A percentile compares a stretch with the other conserved stretches of the same genome.
These are phyloP conservation scores for Chloropsis cyanopogon DNA, from an alignment of 2,113 vertebrate species.

Conservation along the genomic window DNA sequence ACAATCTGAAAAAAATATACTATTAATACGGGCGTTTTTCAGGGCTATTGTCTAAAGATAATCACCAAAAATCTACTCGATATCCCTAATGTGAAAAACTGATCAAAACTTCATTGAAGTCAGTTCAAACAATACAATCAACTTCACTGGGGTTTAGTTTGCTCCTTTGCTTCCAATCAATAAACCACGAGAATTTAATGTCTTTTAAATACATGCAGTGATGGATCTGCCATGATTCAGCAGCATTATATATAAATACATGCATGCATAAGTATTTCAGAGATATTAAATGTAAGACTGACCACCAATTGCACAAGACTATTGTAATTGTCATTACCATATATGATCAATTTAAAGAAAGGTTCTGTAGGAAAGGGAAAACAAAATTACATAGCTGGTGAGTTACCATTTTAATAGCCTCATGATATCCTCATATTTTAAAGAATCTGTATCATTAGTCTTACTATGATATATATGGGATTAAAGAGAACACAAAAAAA, in stretches of 20 bases:
- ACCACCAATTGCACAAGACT: not conserved
- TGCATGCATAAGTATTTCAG: not conserved
- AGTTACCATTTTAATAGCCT: not conserved
- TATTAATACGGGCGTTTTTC: not conserved
- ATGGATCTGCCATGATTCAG: not conserved
- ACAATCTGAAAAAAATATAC: not conserved
- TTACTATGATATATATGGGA: not conserved
- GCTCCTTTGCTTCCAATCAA: not conserved
- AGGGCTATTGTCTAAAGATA: not conserved
- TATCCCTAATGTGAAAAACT: not conserved
- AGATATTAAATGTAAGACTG: not conserved
- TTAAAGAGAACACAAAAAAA: not conserved
- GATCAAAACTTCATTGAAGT: not conserved
- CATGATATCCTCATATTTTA: not conserved
- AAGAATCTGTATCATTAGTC: not conserved
- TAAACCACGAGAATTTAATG: not conserved
- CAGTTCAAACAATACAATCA: not conserved
- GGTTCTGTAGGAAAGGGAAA: not conserved
- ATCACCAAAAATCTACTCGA: not conserved
- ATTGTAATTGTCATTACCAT: not conserved
- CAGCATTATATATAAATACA: not conserved
- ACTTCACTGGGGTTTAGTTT: not conserved
- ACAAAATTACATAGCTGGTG: rapidly evolving
- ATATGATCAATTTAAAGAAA: not conserved
- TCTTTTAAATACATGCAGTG: not conserved